Evolutionary conservation across 2,797 vertebrate species (phyloP).

Genomic region (Momotus momota): DNA sequence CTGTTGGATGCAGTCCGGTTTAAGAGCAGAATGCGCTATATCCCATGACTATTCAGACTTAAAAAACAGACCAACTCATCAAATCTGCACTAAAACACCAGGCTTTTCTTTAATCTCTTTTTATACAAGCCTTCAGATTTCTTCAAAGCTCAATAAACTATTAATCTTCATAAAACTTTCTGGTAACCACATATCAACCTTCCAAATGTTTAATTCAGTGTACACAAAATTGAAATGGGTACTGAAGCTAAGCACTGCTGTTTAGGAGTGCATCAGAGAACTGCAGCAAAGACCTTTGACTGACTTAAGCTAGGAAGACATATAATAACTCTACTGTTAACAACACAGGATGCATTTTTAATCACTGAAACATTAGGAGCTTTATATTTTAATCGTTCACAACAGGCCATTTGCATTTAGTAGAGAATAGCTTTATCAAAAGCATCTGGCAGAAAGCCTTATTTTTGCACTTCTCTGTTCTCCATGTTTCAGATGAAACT

Average conservation of each 20-base stretch:
- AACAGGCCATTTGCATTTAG: constrained; percentile 9
- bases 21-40: background rate
- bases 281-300: background rate
- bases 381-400: constrained; percentile 12
- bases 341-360: constrained; percentile 40
- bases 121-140: background rate
- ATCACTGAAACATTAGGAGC: constrained; percentile 46
- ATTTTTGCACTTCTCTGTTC: background rate
- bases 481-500: constrained; percentile 1
- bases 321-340: background rate
- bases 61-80: background rate
- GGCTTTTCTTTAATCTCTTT: background rate
- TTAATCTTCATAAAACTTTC: constrained; percentile 7
- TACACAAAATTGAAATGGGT: background rate
- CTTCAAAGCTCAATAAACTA: constrained; percentile 31
- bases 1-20: background rate
- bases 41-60: background rate
- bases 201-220: constrained; percentile 7
- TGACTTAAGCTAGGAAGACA: constrained; percentile 15
- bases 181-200: background rate
- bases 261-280: constrained; percentile 10
- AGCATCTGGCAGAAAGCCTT: background rate
- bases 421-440: constrained; percentile 23
- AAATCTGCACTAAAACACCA: background rate
- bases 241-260: background rate